A percentile compares a stretch with the other conserved stretches of the same genome.
Evolutionary conservation across 2,888 invertebrate genomes (phyloP).

Genomic region (Megamerina dolium): DNA sequence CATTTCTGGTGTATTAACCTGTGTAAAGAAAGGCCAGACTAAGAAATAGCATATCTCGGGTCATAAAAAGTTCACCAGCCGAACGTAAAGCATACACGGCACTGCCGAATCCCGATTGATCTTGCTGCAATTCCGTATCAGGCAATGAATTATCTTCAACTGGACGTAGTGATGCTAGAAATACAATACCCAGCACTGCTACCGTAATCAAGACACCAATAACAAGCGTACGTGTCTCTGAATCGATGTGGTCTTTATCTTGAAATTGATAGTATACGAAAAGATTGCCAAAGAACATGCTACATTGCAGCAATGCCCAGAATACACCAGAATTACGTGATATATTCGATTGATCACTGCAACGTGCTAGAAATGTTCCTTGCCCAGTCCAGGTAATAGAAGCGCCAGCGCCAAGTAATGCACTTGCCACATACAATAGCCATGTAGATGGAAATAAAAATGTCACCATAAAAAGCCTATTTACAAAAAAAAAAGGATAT

Average conservation of each 20-base stretch:
- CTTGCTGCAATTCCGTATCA: constrained; percentile 37
- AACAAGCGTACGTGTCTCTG: constrained; percentile 66
- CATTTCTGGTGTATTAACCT: constrained; percentile 52
- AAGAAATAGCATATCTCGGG: constrained; percentile 77
- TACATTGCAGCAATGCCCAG: constrained; percentile 94
- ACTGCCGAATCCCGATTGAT: constrained; percentile 46
- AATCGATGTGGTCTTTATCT: constrained; percentile 68
- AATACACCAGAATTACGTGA: constrained; percentile 92
- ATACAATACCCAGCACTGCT: constrained; percentile 64
- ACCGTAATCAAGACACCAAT: constrained; percentile 74
- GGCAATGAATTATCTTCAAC: constrained; percentile 48
- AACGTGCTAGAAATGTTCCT: constrained; percentile 84
- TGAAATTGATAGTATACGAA: constrained; percentile 90
- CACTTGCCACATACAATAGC: constrained; percentile 80
- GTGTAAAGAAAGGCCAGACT: constrained; percentile 86
- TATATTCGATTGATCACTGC: constrained; percentile 82
- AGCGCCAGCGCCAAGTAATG: constrained; percentile 82
- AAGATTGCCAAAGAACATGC: constrained; percentile 90
- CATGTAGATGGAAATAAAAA: constrained; percentile 80
- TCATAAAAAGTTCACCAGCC: constrained; percentile 70
- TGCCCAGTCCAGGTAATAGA: constrained; percentile 96
- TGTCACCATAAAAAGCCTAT: constrained; percentile 80
- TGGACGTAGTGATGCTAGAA: constrained; percentile 60
- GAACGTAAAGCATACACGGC: constrained; percentile 63
- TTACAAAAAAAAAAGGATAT: constrained; percentile 23